Evolutionary conservation across 2,113 vertebrate species (phyloP).

Genomic region (Ptilorrhoa leucosticta): DNA sequence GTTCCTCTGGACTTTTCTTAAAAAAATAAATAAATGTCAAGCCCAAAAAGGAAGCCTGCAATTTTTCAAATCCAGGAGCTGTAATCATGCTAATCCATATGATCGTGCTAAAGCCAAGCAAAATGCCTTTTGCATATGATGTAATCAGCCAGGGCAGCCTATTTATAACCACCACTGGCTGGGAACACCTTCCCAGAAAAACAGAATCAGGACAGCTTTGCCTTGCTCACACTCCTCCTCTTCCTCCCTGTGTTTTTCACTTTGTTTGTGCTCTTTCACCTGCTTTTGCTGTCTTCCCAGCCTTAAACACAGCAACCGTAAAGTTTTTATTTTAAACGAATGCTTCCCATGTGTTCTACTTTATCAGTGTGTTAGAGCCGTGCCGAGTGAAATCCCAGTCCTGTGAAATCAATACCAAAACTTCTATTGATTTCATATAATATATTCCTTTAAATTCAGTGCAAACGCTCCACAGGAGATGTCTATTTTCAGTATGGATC

Average conservation of each 20-base stretch:
- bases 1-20: constrained; percentile 15
- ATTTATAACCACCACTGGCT: not conserved
- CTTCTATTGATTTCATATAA: constrained; percentile 51
- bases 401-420: constrained; percentile 53
- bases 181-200: not conserved
- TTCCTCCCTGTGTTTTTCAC: not conserved
- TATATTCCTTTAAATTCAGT: constrained; percentile 58
- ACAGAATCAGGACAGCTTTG: not conserved
- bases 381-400: not conserved
- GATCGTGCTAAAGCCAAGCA: constrained; percentile 5
- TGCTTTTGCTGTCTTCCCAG: not conserved
- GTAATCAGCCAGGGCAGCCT: not conserved
- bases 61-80: constrained; percentile 46
- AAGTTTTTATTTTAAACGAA: not conserved
- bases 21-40: constrained; percentile 51
- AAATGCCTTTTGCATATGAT: constrained; percentile 21
- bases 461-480: constrained; percentile 16
- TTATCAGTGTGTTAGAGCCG: not conserved
- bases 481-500: constrained; percentile 42
- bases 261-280: not conserved
- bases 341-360: not conserved
- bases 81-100: constrained; percentile 45
- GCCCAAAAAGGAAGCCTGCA: constrained; percentile 43
- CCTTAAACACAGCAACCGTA: not conserved
- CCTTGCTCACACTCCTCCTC: not conserved